Evolutionary conservation across 2,797 vertebrate genomes (phyloP).

Genomic region (Carcharodon carcharias): DNA sequence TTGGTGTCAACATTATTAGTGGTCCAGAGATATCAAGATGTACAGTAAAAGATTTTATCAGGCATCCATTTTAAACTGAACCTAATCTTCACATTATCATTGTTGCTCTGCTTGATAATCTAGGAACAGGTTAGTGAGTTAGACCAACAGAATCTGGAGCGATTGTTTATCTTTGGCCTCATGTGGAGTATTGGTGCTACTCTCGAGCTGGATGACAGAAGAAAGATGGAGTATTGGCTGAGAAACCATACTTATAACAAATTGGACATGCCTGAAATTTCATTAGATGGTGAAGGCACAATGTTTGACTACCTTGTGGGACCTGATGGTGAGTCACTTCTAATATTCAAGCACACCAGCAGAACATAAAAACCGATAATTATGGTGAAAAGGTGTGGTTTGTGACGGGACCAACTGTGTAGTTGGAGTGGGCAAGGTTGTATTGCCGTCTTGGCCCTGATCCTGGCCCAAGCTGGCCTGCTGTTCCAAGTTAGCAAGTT

Average conservation of each 20-base stretch:
- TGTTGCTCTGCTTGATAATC: neutral
- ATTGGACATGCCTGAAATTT: conserved; percentile 69
- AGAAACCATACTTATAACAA: conserved; percentile 54
- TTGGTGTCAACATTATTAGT: neutral
- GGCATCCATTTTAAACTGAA: neutral
- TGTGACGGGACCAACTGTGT: too few relatives aligned
- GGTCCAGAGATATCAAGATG: neutral
- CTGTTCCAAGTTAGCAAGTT: neutral
- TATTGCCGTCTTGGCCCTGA: neutral
- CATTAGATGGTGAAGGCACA: conserved; percentile 60
- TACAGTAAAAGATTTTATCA: neutral
- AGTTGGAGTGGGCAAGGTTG: neutral
- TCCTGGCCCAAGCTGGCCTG: neutral
- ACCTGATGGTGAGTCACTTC: conserved; percentile 61
- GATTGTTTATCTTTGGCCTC: conserved; percentile 79
- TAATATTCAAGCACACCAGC: neutral
- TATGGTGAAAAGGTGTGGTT: neutral
- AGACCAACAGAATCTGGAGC: conserved; percentile 66
- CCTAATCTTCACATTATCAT: neutral
- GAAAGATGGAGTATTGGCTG: conserved; percentile 79
- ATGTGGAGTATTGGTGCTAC: conserved; percentile 90
- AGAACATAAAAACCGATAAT: neutral
- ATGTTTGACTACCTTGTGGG: conserved; percentile 85
- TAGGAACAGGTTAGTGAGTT: conserved; percentile 79
- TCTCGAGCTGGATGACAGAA: conserved; percentile 74